Base-by-base conservation (phyloP, 1,140 invertebrate genomes). In the Euura lappo region DNA sequence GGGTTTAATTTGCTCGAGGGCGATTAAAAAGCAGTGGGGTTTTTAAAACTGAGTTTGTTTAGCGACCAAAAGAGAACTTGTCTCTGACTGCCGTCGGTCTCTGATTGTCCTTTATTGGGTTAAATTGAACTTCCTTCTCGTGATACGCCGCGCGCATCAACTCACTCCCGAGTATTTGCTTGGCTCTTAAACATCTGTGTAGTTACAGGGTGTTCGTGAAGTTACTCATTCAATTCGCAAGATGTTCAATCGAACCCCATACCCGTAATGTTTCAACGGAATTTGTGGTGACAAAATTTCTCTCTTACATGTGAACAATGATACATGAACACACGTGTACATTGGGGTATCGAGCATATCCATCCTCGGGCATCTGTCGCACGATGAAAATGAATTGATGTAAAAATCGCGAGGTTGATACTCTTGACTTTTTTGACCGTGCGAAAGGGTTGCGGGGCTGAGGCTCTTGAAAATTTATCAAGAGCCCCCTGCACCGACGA, bases 91-190 rank as follows among this genome's bases (percentile, higher is more conserved):
- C 80, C 82, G 85, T 84, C 86, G 83, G 84, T 79, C 86, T 88
- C 85, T 88, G 86, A 87, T 88, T 88, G 85, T 88, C 85, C 83
- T 87, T 87, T 87, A 87, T 88, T 88, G 86, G 83, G 85, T 88
- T 88, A 87, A 88, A 88, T 88, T 88, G 86, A 86, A 88, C 86
- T 87, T 88, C 86, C 86, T 87, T 87, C 85, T 88, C 86, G 84
- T 87, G 86, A 87, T 87, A 87, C 83, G 83, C 84, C 81, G 84
- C 86, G 85, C 85, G 83, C 85, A 88, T 88, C 83, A 87, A 87
- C 85, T 86, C 85, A 85, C 84, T 86, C 83, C 80, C 82, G 84
- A 84, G 83, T 81, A 83, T 74, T 84, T 86, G 83, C 84, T 85
- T 83, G 81, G 81, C 81, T 86, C 80, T 85, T 83, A 83, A 85